Percentiles rank a stretch among this genome's conserved stretches.
Evolutionary conservation across 23 tunicate species (phyloP).

Genomic region (Corella eumyota): DNA sequence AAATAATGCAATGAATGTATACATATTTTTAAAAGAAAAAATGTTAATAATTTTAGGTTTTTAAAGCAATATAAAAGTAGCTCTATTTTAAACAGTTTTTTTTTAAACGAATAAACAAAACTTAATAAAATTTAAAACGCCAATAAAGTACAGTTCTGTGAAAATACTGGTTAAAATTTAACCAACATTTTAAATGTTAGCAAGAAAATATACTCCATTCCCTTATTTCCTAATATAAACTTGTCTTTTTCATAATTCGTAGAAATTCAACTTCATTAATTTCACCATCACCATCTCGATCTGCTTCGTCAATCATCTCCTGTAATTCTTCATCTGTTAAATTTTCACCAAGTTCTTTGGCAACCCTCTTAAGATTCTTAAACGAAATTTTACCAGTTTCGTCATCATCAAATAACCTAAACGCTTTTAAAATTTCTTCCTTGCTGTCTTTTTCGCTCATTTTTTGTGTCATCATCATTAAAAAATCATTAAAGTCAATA

Average conservation of each 20-base stretch:
- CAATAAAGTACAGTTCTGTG: too few relatives aligned
- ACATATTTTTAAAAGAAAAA: too few relatives aligned
- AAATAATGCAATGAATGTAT: too few relatives aligned
- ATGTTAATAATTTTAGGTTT: too few relatives aligned
- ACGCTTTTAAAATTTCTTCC: constrained; percentile 98
- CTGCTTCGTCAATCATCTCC: constrained; percentile 99
- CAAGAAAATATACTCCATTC: too few relatives aligned
- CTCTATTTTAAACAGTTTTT: too few relatives aligned
- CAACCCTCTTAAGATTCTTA: constrained; percentile 95
- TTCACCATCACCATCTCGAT: constrained; percentile 99
- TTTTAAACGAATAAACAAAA: too few relatives aligned
- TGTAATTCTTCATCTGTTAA: constrained; percentile 95
- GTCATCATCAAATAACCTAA: constrained; percentile 97
- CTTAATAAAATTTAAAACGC: too few relatives aligned
- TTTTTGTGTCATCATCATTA: constrained; percentile 97
- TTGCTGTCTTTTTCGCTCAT: constrained; percentile 98
- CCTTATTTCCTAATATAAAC: too few relatives aligned
- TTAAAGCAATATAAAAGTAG: too few relatives aligned
- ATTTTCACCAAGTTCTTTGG: constrained; percentile 96
- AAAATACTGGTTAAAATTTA: too few relatives aligned
- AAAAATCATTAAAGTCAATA: constrained; percentile 97
- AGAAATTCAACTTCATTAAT: constrained; percentile 93
- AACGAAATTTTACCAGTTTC: constrained; percentile 99
- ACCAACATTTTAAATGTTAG: too few relatives aligned
- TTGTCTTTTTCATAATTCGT: constrained; percentile 98